Evolutionary conservation across 1,140 invertebrate species (phyloP).

Genomic region (Condylostylus longicornis): DNA sequence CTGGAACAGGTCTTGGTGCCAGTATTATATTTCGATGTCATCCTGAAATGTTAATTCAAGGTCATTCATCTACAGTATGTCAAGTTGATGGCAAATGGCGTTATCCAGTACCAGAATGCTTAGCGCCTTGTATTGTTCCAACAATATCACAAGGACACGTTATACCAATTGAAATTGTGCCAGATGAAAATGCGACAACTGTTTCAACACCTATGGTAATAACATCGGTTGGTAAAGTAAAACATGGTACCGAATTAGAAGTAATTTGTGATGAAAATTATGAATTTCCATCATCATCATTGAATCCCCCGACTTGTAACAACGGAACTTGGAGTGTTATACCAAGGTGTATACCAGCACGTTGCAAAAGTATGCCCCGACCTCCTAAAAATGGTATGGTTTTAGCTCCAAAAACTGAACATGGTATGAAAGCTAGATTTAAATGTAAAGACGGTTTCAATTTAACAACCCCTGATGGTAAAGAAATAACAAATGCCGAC

Average conservation of each 20-base stretch:
- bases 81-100: constrained; percentile 87
- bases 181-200: constrained; percentile 27
- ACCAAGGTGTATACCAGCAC: constrained; percentile 74
- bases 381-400: constrained; percentile 84
- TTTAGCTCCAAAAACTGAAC: constrained; percentile 87
- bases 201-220: constrained; percentile 36
- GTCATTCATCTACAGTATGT: constrained; percentile 77
- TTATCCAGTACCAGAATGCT: constrained; percentile 74
- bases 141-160: constrained; percentile 71
- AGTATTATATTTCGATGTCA: constrained; percentile 89
- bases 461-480: constrained; percentile 48
- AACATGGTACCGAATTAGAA: constrained; percentile 69
- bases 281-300: constrained; percentile 46
- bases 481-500: constrained; percentile 31
- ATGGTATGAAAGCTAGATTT: constrained; percentile 83
- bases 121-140: constrained; percentile 82
- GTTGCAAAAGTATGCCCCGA: constrained; percentile 79
- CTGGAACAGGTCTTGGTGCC: constrained; percentile 73
- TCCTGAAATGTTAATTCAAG: constrained; percentile 82
- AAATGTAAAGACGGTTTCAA: constrained; percentile 83
- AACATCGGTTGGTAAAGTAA: constrained; percentile 43
- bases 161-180: constrained; percentile 31
- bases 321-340: constrained; percentile 94
- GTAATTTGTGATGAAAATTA: constrained; percentile 78
- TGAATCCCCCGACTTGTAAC: constrained; percentile 51